Base-by-base conservation (phyloP, 2,888 invertebrate genomes). In the Alviniconcha strummeri region DNA sequence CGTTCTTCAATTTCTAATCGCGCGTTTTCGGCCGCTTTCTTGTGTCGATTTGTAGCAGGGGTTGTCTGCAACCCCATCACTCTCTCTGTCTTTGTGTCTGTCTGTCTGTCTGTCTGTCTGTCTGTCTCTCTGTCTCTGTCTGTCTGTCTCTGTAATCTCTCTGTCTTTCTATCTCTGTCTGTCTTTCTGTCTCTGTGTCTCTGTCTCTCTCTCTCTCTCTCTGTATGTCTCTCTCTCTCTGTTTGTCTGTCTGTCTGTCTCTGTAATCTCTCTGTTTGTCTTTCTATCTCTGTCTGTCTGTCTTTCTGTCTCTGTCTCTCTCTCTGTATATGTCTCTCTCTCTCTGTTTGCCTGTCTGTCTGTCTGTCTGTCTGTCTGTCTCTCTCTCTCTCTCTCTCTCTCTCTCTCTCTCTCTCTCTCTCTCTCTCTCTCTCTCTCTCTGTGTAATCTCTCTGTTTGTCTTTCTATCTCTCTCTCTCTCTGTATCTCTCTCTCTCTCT, bases 131-230 rank as follows among this genome's bases (percentile, higher is more conserved):
- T 36, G 52, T 72, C 9, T 72, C n/a, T 13, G 36, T 72, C 36
- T 72, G 52, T 77, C 77, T 82, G 36, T 82, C n/a, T n/a, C n/a
- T n/a, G n/a, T n/a, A n/a, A n/a, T 36, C 9, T 69, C 36, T 36
- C 36, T 36, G 1, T 36, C 36, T 36, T 3, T 36, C 36, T 36
- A 0, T 36, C 36, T 36, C 36, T 36, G 1, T 81, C 60, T 57
- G 19, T 74, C 72, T 52, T 11, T 36, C 52, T 52, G 52, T 72
- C 54, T 54, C 13, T 67, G 15, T 15, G 11, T 36, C 36, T 36
- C 36, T 36, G 1, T 36, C 7, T 72, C 8, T 52, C 15, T 52
- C 11, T 52, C 52, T 52, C 15, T 17, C 5, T 11, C 52, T 74
- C 52, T 13, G 0, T 74, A 5, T 3, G n/a, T n/a, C n/a, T n/a